Conservation (phyloP, 2,888 invertebrate species). For the Perithous albicinctus region DNA sequence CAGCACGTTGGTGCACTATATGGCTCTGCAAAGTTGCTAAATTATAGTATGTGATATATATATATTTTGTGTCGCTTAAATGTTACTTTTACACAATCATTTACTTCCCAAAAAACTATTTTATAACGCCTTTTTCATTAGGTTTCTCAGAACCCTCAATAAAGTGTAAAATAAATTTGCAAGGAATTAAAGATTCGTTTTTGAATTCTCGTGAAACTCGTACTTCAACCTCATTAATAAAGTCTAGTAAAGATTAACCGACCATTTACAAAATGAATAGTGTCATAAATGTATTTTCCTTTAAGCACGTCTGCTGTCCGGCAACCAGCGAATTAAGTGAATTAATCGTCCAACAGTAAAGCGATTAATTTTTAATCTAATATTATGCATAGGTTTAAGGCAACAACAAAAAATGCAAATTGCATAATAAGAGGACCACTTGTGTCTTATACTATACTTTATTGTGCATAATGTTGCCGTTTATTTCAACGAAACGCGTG, state of each 20-base stretch:
- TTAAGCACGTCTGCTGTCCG: neutral
- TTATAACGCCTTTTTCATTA: too few species aligned
- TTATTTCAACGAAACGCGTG: conserved; percentile 36
- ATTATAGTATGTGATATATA: too few species aligned
- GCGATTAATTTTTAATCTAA: neutral
- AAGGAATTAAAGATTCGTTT: too few species aligned
- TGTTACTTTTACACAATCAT: too few species aligned
- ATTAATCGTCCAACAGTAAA: neutral
- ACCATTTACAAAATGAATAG: neutral
- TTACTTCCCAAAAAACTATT: too few species aligned
- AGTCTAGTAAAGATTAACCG: neutral
- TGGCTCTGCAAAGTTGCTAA: too few species aligned
- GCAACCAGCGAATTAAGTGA: neutral
- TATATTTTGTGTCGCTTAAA: too few species aligned
- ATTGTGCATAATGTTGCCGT: conserved; percentile 34
- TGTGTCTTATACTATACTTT: conserved; percentile 18
- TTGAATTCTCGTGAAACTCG: too few species aligned
- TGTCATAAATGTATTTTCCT: neutral
- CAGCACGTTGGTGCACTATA: too few species aligned
- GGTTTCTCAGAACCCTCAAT: too few species aligned
- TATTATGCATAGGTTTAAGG: conserved; percentile 1
- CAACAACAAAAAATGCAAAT: conserved; percentile 26
- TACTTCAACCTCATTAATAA: neutral
- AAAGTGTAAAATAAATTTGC: too few species aligned
- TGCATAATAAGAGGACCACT: conserved; percentile 18